phyloP scores from a whole-genome alignment of 2,797 vertebrate species.

The Neoniphon sammara region DNA sequence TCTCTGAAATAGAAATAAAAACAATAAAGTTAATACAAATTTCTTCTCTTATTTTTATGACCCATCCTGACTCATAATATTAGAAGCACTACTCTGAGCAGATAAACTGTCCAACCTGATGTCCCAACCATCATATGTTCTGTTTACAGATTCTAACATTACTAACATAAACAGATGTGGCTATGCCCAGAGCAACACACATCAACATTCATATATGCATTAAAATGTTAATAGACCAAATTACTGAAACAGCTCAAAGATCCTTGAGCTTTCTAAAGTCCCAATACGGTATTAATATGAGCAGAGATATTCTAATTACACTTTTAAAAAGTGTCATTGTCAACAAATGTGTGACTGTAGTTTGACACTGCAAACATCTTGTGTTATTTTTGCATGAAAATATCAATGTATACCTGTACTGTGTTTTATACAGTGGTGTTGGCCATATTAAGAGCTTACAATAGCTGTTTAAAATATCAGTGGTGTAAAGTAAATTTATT shows the following conservation, averaged over 20 bases:
- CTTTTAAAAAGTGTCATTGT: conserved; percentile 8
- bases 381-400: too few species aligned
- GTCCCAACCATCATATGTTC: conserved; percentile 1
- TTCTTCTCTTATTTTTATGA: too few species aligned
- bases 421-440: too few species aligned
- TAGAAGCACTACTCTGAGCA: too few species aligned
- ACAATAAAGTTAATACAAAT: too few species aligned
- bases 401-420: too few species aligned
- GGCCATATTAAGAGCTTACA: too few species aligned
- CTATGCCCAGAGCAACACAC: conserved; percentile 34
- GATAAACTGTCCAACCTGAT: not conserved
- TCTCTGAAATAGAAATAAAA: too few species aligned
- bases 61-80: too few species aligned
- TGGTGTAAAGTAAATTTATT: too few species aligned
- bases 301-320: conserved; percentile 33
- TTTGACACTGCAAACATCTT: not conserved
- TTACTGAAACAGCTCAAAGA: conserved; percentile 52
- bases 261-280: conserved; percentile 32
- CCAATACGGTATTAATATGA: conserved; percentile 13
- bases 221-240: conserved; percentile 64
- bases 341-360: conserved; percentile 15
- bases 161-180: conserved; percentile 39
- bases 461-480: too few species aligned
- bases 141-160: conserved; percentile 46
- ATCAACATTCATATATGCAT: conserved; percentile 67